Evolutionary conservation across 2,888 invertebrate genomes (phyloP), one percentile per base, ranked within the genome.

Genomic region (Clunio marinus): DNA sequence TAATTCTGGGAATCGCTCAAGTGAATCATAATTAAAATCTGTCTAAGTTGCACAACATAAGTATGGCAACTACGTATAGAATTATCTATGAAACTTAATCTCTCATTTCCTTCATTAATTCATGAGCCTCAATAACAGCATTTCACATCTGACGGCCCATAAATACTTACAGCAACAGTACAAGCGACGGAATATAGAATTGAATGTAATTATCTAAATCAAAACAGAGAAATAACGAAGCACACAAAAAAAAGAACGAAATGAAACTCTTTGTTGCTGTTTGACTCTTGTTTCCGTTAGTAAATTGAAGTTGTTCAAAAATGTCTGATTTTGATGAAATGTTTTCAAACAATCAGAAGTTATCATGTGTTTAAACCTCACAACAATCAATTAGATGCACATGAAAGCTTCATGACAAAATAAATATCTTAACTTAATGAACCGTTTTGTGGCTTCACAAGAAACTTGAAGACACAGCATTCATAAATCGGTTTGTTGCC

Each of bases 71-170:
- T 27, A 22, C 1, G 57, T 20, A 10, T 25, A 57, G 5, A 2
- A 51, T 8, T 13, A 20, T 35, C 22, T 35, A 7, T 20, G 63
- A 27, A 27, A 63, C 63, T 63, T 63, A 46, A 63, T 63, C 46
- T 63, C 28, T 17, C 27, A 46, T 63, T 63, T 63, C 63, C 63
- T 45, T 63, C 24, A 45, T 63, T 63, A 45, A 45, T 45, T 63
- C 27, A 57, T 27, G n/a, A 57, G 27, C 57, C 24, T 41, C 41
- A 28, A 55, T 5, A 25, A 25, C n/a, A 45, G 15, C 45, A 8
- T 55, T 55, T 55, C 24, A 28, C 27, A 27, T 58, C 15, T 27
- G 25, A 28, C 58, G 3, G 51, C 22, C 22, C 51, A 51, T 51
- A 51, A 51, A 51, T 51, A 22, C 51, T n/a, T n/a, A n/a, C 51